Evolutionary conservation across 1,140 invertebrate genomes (phyloP).

Genomic region (Arion vulgaris): DNA sequence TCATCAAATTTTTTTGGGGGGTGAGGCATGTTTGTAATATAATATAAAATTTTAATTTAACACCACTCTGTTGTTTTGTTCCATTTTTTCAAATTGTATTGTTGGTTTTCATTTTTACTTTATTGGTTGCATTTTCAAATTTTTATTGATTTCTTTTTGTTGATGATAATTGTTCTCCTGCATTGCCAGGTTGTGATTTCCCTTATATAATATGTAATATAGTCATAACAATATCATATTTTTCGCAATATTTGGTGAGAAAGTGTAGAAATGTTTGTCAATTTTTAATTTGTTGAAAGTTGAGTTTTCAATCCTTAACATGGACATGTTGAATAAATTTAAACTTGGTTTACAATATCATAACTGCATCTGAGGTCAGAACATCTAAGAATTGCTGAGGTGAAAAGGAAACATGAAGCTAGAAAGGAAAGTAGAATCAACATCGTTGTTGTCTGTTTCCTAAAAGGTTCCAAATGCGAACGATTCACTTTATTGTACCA

Average conservation of each 20-base stretch:
- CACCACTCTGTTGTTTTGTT: not conserved
- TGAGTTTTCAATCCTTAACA: not conserved
- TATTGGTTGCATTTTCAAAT: not conserved
- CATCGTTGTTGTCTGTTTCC: no score
- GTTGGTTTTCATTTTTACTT: not conserved
- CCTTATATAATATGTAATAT: not conserved
- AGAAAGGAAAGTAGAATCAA: no score
- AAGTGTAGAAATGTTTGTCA: not conserved
- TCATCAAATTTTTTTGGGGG: not conserved
- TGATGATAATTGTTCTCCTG: not conserved
- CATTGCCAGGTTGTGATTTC: not conserved
- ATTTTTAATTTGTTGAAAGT: not conserved
- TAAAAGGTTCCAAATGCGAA: no score
- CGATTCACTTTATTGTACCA: no score
- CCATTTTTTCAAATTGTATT: not conserved
- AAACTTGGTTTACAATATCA: not conserved
- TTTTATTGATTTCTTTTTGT: not conserved
- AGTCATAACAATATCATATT: not conserved
- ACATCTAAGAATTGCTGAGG: no score
- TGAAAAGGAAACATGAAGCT: no score
- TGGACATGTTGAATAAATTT: no score
- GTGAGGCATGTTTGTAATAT: not conserved
- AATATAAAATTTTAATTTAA: not conserved
- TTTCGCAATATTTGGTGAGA: not conserved
- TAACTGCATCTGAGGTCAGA: not conserved